Percentiles rank a stretch among this genome's conserved stretches.
phyloP scores from a whole-genome alignment of 2,888 invertebrate genomes.

The Rhodophaea formosa region DNA sequence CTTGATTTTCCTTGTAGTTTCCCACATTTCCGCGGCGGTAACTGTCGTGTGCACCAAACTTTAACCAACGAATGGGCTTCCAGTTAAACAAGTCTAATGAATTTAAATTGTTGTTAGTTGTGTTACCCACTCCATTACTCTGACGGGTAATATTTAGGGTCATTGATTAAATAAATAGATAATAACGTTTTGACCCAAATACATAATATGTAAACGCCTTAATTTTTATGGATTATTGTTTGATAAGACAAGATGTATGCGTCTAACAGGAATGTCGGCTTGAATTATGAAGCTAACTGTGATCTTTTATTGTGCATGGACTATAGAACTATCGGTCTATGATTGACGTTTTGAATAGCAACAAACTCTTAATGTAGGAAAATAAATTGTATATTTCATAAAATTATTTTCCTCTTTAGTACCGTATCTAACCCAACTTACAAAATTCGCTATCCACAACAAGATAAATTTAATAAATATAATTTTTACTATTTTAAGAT shows the following conservation, averaged over 20 bases:
- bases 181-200: slow-evolving; percentile 12
- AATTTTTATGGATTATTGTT: slow-evolving; percentile 1
- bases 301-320: not conserved
- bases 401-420: no score
- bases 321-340: no score
- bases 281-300: not conserved
- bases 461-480: no score
- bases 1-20: not conserved
- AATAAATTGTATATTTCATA: no score
- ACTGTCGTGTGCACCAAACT: not conserved
- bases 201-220: not conserved
- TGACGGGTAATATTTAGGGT: slow-evolving; percentile 20
- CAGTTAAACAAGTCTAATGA: slow-evolving; percentile 26
- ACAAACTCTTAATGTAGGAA: no score
- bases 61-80: slow-evolving; percentile 14
- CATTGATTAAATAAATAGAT: slow-evolving; percentile 20
- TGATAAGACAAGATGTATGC: not conserved
- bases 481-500: no score
- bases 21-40: not conserved
- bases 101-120: slow-evolving; percentile 26
- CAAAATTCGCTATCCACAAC: no score
- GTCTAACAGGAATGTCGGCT: not conserved
- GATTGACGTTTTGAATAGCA: no score
- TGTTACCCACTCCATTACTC: slow-evolving; percentile 23
- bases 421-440: no score